phyloP scores from a whole-genome alignment of 2,113 vertebrate genomes.

The Marcusenius ussheri region DNA sequence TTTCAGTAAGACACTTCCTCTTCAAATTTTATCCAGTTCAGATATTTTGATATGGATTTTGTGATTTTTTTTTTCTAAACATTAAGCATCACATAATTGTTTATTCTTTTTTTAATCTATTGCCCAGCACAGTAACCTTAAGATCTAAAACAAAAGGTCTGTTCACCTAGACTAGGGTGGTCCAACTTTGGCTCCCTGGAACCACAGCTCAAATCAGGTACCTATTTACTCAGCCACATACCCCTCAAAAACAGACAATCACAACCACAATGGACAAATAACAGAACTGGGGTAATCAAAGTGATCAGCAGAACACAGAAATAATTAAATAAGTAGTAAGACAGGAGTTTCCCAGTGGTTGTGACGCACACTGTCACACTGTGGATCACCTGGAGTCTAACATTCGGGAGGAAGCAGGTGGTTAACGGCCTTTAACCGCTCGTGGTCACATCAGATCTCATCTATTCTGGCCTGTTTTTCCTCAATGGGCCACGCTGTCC shows the following conservation, averaged over 20 bases:
- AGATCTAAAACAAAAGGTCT: not conserved
- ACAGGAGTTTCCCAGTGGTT: not conserved
- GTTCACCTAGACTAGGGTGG: not conserved
- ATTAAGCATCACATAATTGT: not conserved
- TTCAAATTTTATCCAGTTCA: not conserved
- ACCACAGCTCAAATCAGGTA: not conserved
- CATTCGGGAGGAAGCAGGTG: not conserved
- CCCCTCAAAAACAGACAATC: not conserved
- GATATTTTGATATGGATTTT: not conserved
- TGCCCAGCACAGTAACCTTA: not conserved
- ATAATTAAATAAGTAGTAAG: not conserved
- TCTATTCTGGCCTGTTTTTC: constrained; percentile 1
- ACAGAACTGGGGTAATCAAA: not conserved
- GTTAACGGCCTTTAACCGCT: not conserved
- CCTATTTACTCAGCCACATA: not conserved
- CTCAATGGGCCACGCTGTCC: not conserved
- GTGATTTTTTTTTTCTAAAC: not conserved
- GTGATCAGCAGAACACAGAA: not conserved
- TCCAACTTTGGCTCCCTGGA: not conserved
- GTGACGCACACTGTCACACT: not conserved
- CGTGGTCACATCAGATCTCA: not conserved
- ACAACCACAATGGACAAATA: not conserved
- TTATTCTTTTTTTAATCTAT: not conserved
- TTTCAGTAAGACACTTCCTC: not conserved
- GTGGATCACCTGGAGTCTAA: not conserved